Conservation (phyloP, 2,797 vertebrate genomes). For the Premnoplex brunnescens region DNA sequence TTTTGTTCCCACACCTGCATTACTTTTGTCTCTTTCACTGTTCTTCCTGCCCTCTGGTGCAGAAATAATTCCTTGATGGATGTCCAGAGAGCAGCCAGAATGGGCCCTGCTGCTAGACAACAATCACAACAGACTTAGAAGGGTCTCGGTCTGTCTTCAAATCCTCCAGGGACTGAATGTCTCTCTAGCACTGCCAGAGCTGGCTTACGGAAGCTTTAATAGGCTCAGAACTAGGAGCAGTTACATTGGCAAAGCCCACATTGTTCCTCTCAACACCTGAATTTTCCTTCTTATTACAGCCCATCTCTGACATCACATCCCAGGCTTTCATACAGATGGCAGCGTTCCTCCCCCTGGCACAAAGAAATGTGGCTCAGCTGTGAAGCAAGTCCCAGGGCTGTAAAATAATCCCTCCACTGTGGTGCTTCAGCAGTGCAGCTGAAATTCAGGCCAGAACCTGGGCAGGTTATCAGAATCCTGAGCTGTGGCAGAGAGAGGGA, state of each 20-base stretch:
- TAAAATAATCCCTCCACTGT: not conserved
- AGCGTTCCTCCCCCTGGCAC: not conserved
- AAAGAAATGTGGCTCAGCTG: not conserved
- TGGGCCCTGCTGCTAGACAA: not conserved
- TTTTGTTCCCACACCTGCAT: not conserved
- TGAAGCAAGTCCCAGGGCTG: not conserved
- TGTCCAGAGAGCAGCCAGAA: not conserved
- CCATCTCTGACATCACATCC: slow-evolving; percentile 11
- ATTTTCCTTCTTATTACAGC: not conserved
- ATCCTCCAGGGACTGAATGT: not conserved
- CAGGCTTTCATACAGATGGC: not conserved
- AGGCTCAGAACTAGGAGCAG: not conserved
- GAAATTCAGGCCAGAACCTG: not conserved
- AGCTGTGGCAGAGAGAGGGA: not conserved
- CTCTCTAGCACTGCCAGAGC: not conserved
- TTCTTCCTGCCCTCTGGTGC: not conserved
- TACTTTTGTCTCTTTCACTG: not conserved
- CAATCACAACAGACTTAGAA: not conserved
- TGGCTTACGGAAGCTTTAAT: not conserved
- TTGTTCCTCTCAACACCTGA: not conserved
- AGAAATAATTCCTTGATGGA: not conserved
- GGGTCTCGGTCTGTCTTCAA: not conserved
- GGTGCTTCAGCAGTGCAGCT: not conserved
- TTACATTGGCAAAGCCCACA: not conserved
- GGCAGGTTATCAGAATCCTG: not conserved